Conservation (phyloP, 2,888 invertebrate genomes). For the Orchestes rusci region DNA sequence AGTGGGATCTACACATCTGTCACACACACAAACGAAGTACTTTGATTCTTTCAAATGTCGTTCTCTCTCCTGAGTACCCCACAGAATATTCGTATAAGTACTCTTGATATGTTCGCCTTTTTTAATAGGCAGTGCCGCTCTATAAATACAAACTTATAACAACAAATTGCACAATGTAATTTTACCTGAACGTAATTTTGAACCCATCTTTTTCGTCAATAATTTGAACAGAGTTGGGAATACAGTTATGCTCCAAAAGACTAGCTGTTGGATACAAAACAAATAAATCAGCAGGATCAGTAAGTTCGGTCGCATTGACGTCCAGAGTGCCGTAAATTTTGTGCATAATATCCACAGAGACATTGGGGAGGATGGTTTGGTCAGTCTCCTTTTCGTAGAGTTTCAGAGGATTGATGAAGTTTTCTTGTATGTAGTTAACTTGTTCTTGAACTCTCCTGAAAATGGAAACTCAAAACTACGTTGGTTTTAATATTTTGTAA, state of each 20-base stretch:
- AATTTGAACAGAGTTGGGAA: slow-evolving; percentile 63
- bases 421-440: slow-evolving; percentile 52
- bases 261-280: slow-evolving; percentile 60
- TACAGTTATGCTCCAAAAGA: slow-evolving; percentile 66
- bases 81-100: slow-evolving; percentile 64
- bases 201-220: slow-evolving; percentile 53
- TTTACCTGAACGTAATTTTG: slow-evolving; percentile 48
- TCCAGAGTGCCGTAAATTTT: slow-evolving; percentile 70
- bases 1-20: slow-evolving; percentile 61
- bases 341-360: slow-evolving; percentile 52
- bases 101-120: slow-evolving; percentile 61
- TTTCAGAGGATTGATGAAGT: slow-evolving; percentile 48
- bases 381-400: slow-evolving; percentile 41
- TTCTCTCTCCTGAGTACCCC: slow-evolving; percentile 61
- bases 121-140: slow-evolving; percentile 57
- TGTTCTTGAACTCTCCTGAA: slow-evolving; percentile 57
- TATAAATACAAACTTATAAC: slow-evolving; percentile 21
- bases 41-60: slow-evolving; percentile 52
- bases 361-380: slow-evolving; percentile 43
- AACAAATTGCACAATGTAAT: too few species aligned
- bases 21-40: slow-evolving; percentile 62
- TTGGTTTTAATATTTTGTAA: background rate
- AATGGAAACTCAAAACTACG: background rate
- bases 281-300: slow-evolving; percentile 40
- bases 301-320: slow-evolving; percentile 67